Conservation (phyloP, 2,888 invertebrate genomes). For the Pterobdella sp. region DNA sequence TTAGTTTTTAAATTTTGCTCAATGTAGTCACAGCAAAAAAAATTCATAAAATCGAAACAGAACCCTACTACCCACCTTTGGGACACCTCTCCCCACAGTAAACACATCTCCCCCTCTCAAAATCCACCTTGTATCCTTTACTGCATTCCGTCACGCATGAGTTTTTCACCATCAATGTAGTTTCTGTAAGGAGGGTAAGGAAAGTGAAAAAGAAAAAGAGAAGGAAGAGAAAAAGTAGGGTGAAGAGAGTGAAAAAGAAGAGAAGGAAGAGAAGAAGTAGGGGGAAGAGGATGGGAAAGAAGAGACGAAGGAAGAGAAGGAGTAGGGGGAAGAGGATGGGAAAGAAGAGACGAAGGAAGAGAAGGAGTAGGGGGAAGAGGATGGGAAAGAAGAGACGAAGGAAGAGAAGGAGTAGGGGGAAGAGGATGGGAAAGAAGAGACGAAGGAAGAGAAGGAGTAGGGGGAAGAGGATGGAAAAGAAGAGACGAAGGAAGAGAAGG, state of each 20-base stretch:
- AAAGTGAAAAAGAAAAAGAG: not conserved
- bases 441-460: too few relatives aligned
- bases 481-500: too few relatives aligned
- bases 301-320: not conserved
- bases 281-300: not conserved
- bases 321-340: not conserved
- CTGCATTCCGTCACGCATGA: conserved; percentile 17
- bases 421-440: too few relatives aligned
- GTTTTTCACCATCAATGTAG: conserved; percentile 1
- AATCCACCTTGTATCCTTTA: not conserved
- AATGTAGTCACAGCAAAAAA: not conserved
- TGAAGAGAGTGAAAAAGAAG: too few relatives aligned
- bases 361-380: too few relatives aligned
- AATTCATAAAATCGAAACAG: not conserved
- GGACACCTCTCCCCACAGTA: conserved; percentile 17
- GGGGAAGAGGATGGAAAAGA: too few relatives aligned
- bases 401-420: too few relatives aligned
- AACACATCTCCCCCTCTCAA: not conserved
- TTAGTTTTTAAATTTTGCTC: too few relatives aligned
- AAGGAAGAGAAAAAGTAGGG: not conserved
- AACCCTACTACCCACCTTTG: not conserved
- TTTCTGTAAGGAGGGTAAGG: not conserved
- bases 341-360: too few relatives aligned
- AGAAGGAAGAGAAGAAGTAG: too few relatives aligned
- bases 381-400: too few relatives aligned